These are phyloP conservation scores for Oceanodroma leucorhoa DNA, from an alignment of 2,797 vertebrate species.

Conservation along the genomic window DNA sequence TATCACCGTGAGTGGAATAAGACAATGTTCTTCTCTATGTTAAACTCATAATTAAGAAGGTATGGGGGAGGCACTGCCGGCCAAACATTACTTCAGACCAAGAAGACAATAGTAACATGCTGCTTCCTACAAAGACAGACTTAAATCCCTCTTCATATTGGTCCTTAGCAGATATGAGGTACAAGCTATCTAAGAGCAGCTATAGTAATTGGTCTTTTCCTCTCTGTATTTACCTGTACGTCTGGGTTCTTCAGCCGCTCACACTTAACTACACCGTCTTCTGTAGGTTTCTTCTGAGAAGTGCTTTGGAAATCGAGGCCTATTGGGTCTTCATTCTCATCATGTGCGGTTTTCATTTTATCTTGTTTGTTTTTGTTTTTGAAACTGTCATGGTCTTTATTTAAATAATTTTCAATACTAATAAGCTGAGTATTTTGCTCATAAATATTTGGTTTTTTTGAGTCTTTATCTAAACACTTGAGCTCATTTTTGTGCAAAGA, in stretches of 20 bases:
- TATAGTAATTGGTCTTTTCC: not conserved
- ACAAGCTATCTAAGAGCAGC: not conserved
- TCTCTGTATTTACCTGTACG: conserved; percentile 61
- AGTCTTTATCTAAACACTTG: conserved; percentile 71
- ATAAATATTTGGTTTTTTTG: conserved; percentile 54
- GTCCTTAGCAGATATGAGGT: not conserved
- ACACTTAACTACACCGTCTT: conserved; percentile 61
- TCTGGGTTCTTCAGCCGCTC: conserved; percentile 72
- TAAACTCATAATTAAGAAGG: not conserved
- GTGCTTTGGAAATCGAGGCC: conserved; percentile 62
- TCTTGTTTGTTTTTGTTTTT: conserved; percentile 72
- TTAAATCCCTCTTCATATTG: not conserved
- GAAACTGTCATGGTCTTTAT: conserved; percentile 67
- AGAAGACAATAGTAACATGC: not conserved
- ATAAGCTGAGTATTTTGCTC: conserved; percentile 74
- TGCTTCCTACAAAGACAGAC: not conserved
- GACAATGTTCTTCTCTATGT: not conserved
- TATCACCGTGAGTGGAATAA: not conserved
- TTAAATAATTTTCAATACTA: conserved; percentile 78
- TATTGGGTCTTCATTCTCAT: conserved; percentile 78
- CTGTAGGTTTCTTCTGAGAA: conserved; percentile 73
- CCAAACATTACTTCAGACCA: not conserved
- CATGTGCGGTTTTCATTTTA: conserved; percentile 63
- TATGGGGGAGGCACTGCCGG: rapidly evolving
- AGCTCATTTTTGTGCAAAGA: conserved; percentile 75